Evolutionary conservation across 2,113 vertebrate species (phyloP), one percentile per base, ranked within the genome.

Genomic region (Eubucco bourcierii): DNA sequence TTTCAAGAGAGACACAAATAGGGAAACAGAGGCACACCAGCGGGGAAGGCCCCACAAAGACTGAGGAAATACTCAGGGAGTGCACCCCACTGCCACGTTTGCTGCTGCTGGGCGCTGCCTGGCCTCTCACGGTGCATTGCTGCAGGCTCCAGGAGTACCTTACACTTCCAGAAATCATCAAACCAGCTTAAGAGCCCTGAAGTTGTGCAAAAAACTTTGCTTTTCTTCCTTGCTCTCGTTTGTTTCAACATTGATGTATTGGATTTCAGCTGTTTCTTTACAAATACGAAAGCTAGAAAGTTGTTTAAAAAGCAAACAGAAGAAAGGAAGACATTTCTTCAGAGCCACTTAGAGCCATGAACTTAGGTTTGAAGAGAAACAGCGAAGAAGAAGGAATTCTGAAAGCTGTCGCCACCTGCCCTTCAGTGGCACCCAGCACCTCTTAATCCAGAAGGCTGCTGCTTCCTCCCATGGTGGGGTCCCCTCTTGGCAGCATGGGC

Each of bases 401-500:
- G 39, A 71, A 10, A 0, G 0, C 19, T 60, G 17, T 34, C 15
- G 71, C 55, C 31, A 53, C 33, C 28, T 12, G 65, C 3, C 10
- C 37, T 67, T 34, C 65, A 59, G 52, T 56, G 55, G 65, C 58
- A 71, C 53, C 27, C 50, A 44, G 33, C 33, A 31, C 10, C 63
- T 67, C 64, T 21, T 60, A 58, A 11, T 23, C 63, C 28, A 93
- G 63, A 18, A 76, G 74, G n/a, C 20, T 2, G 1, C 53, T 63
- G 44, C 44, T 20, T 72, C 6, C 27, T 64, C 20, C 23, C 0
- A 0, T 28, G 15, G 4, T 2, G 1, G 7, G 9, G 12, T 3
- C 55, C 29, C 25, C 21, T 1, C 2, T 39, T n/a, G 60, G 23
- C 52, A 74, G 11, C 19, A 10, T 0, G 2, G 37, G 13, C 50